Percentiles rank a stretch among this genome's conserved stretches.
phyloP scores from a whole-genome alignment of 2,113 vertebrate genomes.

The Tinamus guttatus region DNA sequence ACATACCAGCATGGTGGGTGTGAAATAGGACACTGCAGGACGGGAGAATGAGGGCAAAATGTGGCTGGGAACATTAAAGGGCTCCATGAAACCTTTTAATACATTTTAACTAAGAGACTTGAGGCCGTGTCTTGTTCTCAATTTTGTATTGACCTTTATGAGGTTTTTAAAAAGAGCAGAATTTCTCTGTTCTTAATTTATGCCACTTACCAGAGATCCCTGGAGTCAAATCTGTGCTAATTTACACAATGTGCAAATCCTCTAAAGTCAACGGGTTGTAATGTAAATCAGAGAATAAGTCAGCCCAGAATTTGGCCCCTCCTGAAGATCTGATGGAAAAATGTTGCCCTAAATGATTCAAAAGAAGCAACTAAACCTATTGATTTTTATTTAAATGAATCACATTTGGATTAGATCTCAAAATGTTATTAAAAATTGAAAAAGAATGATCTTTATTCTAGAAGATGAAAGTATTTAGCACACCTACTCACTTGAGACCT shows the following conservation, averaged over 20 bases:
- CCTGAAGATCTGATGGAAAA: not conserved
- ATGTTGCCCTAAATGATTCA: conserved; percentile 25
- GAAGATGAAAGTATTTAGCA: conserved; percentile 7
- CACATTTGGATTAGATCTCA: not conserved
- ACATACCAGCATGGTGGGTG: not conserved
- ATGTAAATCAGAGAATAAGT: conserved; percentile 45
- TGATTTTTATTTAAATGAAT: conserved; percentile 56
- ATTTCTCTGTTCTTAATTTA: conserved; percentile 63
- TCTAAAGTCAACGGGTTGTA: not conserved
- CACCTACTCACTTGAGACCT: not conserved
- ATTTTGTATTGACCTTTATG: conserved; percentile 57
- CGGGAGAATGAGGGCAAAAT: not conserved
- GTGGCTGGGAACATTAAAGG: not conserved
- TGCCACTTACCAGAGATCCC: conserved; percentile 47
- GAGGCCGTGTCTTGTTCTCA: conserved; percentile 27
- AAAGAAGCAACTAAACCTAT: conserved; percentile 15
- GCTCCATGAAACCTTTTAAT: not conserved
- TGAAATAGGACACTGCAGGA: not conserved
- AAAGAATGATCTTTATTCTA: conserved; percentile 3
- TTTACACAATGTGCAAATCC: conserved; percentile 27
- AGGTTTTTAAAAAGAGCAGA: conserved; percentile 58
- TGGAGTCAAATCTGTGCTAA: conserved; percentile 37
- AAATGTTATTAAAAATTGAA: conserved; percentile 59
- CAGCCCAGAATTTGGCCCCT: conserved; percentile 5
- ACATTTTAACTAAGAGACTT: conserved; percentile 35